Percentiles rank a stretch among this genome's conserved stretches.
These are phyloP conservation scores for Sphaerophoria rueppellii DNA, from an alignment of 2,888 invertebrate species.

Conservation along the genomic window DNA sequence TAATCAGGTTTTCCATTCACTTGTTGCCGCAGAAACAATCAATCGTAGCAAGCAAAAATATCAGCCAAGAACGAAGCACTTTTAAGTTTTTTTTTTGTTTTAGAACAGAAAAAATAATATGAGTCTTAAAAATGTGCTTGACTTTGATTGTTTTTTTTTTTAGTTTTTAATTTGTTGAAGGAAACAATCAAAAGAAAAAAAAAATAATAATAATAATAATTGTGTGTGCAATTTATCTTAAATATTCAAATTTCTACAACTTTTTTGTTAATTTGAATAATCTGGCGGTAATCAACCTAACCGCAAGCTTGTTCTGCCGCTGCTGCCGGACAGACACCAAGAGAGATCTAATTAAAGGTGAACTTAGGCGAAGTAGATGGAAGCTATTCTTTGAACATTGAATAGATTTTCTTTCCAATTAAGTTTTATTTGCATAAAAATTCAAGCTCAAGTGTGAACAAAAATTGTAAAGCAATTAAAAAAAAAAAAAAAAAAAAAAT, in stretches of 20 bases:
- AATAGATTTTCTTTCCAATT: conserved; percentile 11
- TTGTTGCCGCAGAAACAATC: conserved; percentile 15
- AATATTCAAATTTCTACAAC: conserved; percentile 60
- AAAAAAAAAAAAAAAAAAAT: too few species aligned
- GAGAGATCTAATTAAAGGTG: conserved; percentile 50
- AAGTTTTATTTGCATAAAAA: conserved; percentile 25
- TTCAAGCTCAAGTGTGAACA: conserved; percentile 27
- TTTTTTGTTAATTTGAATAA: conserved; percentile 66
- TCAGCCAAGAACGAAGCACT: background rate
- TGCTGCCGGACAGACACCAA: background rate
- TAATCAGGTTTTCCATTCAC: conserved; percentile 58
- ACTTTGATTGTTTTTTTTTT: conserved; percentile 24
- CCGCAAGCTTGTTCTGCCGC: background rate
- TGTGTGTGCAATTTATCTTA: conserved; percentile 33
- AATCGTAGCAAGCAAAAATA: background rate
- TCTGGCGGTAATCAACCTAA: conserved; percentile 56
- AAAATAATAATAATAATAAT: conserved; percentile 1
- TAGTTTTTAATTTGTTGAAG: conserved; percentile 12
- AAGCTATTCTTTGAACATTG: conserved; percentile 17
- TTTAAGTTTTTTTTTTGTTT: conserved; percentile 9
- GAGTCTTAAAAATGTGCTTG: conserved; percentile 41
- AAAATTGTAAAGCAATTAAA: conserved; percentile 56
- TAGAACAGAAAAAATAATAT: conserved; percentile 30
- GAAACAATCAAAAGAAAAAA: conserved; percentile 39
- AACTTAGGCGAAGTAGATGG: conserved; percentile 45